Evolutionary conservation across 2,797 vertebrate genomes (phyloP).

Genomic region (Pempheris klunzingeri): DNA sequence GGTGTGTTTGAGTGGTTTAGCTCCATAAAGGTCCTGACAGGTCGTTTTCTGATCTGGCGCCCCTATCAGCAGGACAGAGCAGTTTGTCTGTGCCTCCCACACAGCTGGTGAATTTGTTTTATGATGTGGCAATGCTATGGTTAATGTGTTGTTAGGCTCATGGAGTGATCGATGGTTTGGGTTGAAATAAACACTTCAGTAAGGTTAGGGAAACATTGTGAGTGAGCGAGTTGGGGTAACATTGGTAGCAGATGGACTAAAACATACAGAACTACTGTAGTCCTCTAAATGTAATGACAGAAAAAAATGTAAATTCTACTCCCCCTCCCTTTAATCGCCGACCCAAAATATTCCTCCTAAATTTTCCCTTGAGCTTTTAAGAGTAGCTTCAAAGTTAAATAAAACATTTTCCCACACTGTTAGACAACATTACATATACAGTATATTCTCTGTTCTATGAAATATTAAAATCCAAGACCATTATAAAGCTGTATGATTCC

Average conservation of each 20-base stretch:
- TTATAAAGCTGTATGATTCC: slow-evolving; percentile 16
- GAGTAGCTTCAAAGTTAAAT: slow-evolving; percentile 43
- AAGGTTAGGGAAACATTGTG: no score
- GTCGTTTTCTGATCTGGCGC: neutral
- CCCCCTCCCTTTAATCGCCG: slow-evolving; percentile 9
- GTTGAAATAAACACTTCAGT: neutral
- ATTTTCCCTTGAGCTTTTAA: slow-evolving; percentile 44
- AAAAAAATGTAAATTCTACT: neutral
- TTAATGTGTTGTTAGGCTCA: neutral
- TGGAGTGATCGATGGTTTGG: neutral
- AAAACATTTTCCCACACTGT: slow-evolving; percentile 40
- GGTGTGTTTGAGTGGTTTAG: neutral
- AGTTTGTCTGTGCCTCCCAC: neutral
- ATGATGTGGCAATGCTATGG: neutral
- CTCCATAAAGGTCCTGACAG: neutral
- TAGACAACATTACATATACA: slow-evolving; percentile 40
- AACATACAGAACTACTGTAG: slow-evolving; percentile 1
- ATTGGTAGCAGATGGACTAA: neutral
- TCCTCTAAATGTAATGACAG: slow-evolving; percentile 16
- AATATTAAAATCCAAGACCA: slow-evolving; percentile 25
- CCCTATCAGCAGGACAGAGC: neutral
- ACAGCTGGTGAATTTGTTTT: neutral
- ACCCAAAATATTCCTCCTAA: slow-evolving; percentile 18
- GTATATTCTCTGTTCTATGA: slow-evolving; percentile 32
- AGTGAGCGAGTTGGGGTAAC: no score